These are phyloP conservation scores for Sabatieria punctata DNA, from an alignment of 2,888 invertebrate species.

Conservation along the genomic window DNA sequence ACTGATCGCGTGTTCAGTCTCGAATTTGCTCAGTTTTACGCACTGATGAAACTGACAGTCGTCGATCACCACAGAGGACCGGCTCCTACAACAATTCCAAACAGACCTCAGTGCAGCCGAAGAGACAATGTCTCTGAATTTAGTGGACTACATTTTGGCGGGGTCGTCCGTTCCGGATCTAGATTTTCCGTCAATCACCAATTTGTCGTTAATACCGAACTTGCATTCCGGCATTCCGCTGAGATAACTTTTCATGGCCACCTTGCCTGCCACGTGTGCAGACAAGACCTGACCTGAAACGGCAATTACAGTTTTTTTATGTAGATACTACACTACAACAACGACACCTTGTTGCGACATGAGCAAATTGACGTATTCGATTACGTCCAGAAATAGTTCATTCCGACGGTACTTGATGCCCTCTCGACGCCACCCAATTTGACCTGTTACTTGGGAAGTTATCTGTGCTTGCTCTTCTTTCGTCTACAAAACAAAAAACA, in stretches of 20 bases:
- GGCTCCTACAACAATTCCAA: constrained; percentile 38
- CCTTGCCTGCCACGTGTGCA: constrained; percentile 96
- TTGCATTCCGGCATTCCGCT: constrained; percentile 99
- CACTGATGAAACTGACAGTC: constrained; percentile 99
- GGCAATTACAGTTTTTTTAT: constrained; percentile 1
- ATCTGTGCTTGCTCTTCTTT: constrained; percentile 99
- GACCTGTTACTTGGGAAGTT: constrained; percentile 62
- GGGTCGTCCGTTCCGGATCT: constrained; percentile 47
- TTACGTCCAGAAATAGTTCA: constrained; percentile 90
- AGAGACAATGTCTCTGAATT: neutral
- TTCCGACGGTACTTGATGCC: constrained; percentile 98
- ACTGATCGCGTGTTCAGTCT: constrained; percentile 98
- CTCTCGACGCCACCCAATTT: constrained; percentile 93
- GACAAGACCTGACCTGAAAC: constrained; percentile 77
- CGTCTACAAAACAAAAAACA: constrained; percentile 45
- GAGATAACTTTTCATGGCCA: constrained; percentile 98
- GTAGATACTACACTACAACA: too few relatives aligned
- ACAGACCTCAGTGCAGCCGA: neutral
- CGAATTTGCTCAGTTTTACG: constrained; percentile 97
- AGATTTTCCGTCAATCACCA: constrained; percentile 74
- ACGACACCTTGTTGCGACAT: constrained; percentile 90
- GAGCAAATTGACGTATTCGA: constrained; percentile 93
- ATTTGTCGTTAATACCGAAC: constrained; percentile 97
- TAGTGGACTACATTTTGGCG: constrained; percentile 42
- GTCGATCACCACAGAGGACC: constrained; percentile 97